Conservation (phyloP, 2,113 vertebrate genomes). For the Amazona guildingii region DNA sequence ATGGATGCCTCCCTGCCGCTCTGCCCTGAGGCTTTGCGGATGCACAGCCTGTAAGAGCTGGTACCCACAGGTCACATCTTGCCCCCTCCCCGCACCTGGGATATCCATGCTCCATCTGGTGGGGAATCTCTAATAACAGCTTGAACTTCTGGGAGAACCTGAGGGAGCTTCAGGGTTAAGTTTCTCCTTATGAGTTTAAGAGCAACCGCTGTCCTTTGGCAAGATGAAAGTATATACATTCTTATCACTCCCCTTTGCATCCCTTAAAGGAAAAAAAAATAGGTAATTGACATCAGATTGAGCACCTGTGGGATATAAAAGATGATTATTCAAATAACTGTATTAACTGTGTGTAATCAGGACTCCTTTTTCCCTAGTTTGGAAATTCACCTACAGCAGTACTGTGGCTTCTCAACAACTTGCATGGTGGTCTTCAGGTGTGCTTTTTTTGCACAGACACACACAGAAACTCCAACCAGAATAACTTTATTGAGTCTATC, state of each 20-base stretch:
- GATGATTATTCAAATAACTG: not conserved
- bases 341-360: not conserved
- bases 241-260: accelerated
- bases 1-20: not conserved
- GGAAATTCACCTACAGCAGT: not conserved
- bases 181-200: not conserved
- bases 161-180: not conserved
- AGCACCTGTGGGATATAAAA: not conserved
- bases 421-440: not conserved
- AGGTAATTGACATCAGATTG: not conserved
- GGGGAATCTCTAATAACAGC: not conserved
- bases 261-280: not conserved
- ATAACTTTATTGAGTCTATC: not conserved
- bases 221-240: not conserved
- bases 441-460: not conserved
- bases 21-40: not conserved
- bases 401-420: not conserved
- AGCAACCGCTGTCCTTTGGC: not conserved
- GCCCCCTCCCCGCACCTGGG: not conserved
- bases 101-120: accelerated
- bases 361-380: not conserved
- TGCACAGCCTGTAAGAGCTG: not conserved
- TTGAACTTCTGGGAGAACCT: not conserved
- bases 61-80: not conserved
- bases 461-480: not conserved